Evolutionary conservation across 2,888 invertebrate genomes (phyloP).

Genomic region (Ctenicera cuprea): DNA sequence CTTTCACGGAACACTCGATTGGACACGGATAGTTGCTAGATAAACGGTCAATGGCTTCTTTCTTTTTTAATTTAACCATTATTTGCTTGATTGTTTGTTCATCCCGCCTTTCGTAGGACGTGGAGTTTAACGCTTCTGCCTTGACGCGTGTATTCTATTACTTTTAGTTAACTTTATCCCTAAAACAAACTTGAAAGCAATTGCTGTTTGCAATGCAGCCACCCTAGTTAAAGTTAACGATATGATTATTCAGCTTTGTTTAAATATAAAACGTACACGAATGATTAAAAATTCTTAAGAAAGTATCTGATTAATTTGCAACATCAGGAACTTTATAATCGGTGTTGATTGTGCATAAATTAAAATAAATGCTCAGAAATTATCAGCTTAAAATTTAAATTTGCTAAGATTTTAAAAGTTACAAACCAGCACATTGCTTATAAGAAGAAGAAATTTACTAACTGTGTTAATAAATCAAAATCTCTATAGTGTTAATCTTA

Average conservation of each 20-base stretch:
- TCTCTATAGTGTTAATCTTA: neutral
- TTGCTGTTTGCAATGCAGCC: no score
- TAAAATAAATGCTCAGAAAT: no score
- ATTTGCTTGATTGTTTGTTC: slow-evolving; percentile 30
- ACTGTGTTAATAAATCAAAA: slow-evolving; percentile 1
- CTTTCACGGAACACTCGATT: slow-evolving; percentile 57
- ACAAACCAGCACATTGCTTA: no score
- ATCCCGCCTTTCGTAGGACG: slow-evolving; percentile 13
- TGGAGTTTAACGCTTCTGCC: neutral
- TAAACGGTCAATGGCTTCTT: slow-evolving; percentile 54
- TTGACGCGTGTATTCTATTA: slow-evolving; percentile 13
- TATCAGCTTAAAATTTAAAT: no score
- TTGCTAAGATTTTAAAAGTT: no score
- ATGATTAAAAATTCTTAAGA: no score
- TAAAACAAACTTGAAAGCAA: neutral
- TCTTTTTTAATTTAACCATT: slow-evolving; percentile 44
- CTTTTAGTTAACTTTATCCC: slow-evolving; percentile 13
- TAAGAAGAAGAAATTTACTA: neutral
- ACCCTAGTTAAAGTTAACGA: no score
- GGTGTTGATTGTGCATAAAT: no score
- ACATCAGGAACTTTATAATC: no score
- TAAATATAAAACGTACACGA: no score
- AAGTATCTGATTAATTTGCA: no score
- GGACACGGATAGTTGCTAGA: slow-evolving; percentile 55
- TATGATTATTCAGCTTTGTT: no score